These are phyloP conservation scores for Hylaea fasciaria DNA, from an alignment of 2,888 invertebrate species.

Conservation along the genomic window DNA sequence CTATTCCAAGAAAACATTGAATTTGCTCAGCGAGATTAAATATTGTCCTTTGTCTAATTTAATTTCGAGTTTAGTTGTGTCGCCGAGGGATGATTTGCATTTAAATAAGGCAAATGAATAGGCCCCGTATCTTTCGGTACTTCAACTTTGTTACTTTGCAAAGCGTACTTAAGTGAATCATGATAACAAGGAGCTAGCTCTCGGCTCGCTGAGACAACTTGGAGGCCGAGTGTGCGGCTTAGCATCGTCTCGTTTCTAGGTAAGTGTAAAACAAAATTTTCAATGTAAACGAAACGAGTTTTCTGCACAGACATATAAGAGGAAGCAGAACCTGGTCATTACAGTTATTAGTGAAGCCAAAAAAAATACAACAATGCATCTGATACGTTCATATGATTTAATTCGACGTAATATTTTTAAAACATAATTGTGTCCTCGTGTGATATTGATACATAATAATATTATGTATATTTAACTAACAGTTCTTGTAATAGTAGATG, in stretches of 20 bases:
- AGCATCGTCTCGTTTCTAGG: not conserved
- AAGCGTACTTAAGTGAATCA: conserved; percentile 9
- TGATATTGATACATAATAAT: conserved; percentile 38
- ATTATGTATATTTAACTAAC: conserved; percentile 36
- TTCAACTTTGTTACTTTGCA: conserved; percentile 18
- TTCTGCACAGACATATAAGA: too few relatives aligned
- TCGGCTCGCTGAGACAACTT: conserved; percentile 4
- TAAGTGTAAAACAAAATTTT: too few relatives aligned
- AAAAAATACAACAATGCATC: too few relatives aligned
- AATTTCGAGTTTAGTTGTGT: conserved; percentile 21
- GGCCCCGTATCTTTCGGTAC: conserved; percentile 13
- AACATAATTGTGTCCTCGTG: conserved; percentile 31
- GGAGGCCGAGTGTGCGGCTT: not conserved
- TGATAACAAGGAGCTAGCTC: conserved; percentile 7
- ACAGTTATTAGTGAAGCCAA: too few relatives aligned
- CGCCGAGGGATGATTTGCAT: conserved; percentile 24
- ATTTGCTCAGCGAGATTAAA: conserved; percentile 17
- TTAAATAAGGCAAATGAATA: conserved; percentile 25
- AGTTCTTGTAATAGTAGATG: conserved; percentile 26
- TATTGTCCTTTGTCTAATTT: conserved; percentile 22
- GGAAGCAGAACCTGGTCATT: too few relatives aligned
- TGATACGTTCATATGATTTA: too few relatives aligned
- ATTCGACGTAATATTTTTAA: too few relatives aligned
- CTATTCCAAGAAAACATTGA: conserved; percentile 14
- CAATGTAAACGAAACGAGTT: too few relatives aligned